A percentile compares a stretch with the other conserved stretches of the same genome.
Conservation (phyloP, 2,113 vertebrate species). For the Murina feae region DNA sequence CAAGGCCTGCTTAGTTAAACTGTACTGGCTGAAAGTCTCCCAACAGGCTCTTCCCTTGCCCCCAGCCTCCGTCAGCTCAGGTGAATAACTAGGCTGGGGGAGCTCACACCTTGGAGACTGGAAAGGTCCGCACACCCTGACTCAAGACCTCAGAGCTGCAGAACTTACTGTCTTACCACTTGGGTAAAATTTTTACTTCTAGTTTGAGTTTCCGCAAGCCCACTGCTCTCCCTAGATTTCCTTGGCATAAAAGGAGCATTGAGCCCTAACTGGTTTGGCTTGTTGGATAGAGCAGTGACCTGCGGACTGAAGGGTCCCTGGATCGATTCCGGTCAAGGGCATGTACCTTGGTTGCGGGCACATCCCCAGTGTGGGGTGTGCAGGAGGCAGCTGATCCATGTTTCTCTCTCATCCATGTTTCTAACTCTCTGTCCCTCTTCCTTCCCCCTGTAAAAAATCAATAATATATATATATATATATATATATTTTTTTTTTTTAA, state of each 20-base stretch:
- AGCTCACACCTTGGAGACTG: not conserved
- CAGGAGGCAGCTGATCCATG: too few relatives aligned
- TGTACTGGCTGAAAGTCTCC: not conserved
- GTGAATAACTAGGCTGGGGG: not conserved
- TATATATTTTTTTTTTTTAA: too few relatives aligned
- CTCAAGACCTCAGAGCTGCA: not conserved
- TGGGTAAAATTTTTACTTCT: conserved; percentile 20
- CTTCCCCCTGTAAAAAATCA: too few relatives aligned
- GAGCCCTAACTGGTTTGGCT: too few relatives aligned
- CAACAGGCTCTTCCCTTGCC: not conserved
- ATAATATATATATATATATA: too few relatives aligned
- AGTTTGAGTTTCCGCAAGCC: not conserved
- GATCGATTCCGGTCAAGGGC: too few relatives aligned
- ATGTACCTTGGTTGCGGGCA: too few relatives aligned
- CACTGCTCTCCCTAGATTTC: not conserved
- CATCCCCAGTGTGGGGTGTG: too few relatives aligned
- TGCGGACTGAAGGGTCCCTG: too few relatives aligned
- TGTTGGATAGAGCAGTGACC: too few relatives aligned
- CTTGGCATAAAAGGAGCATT: not conserved
- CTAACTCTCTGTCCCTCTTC: too few relatives aligned
- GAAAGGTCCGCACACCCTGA: not conserved
- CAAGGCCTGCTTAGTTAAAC: not conserved
- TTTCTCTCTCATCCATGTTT: too few relatives aligned
- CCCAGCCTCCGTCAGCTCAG: not conserved
- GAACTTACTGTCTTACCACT: conserved; percentile 18